Base-by-base conservation (phyloP, 2,797 vertebrate species). In the Sarcoramphus papa region DNA sequence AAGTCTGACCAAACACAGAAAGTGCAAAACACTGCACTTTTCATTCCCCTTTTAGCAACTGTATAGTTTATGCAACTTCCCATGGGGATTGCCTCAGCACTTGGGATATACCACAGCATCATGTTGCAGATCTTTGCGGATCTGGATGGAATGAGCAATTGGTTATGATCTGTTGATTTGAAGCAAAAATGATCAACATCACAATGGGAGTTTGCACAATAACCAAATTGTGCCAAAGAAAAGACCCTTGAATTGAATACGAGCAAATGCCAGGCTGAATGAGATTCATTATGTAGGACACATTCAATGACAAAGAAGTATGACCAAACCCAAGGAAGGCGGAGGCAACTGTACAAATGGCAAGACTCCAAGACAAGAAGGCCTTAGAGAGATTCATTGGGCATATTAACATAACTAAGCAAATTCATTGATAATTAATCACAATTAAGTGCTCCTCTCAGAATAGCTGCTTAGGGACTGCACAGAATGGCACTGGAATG, bases 81-180 rank as follows among this genome's bases (percentile, higher is more conserved):
- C 95, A 78, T 10, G 14, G 94, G 85, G 93, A 92, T 84, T 20
- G 47, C 96, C 97, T 97, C 96, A 96, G 97, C 95, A 95, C 97
- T 96, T 97, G 95, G 96, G 97, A 96, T 97, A 96, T 97, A 96
- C 96, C 97, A 96, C 92, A 97, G 97, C 97, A 97, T 97, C 95
- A 97, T 95, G 95, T 97, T 95, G 94, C 96, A 97, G 97, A 97
- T 97, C 97, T 97, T 92, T 97, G 87, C 14, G 33, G 96, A 97
- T 96, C 97, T 97, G 96, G 79, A 97, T 97, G 97, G 85, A 93
- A 97, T 96, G 97, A 96, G 91, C 18, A 96, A 84, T 81, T 67
- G 93, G 65, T 97, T 93, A 96, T 97, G 96, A 90, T 93, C 72
- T 93, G 78, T 88, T 90, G 96, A 93, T 91, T 85, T 88, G 79